phyloP scores from a whole-genome alignment of 2,797 vertebrate species.

The Adelosebastes latens region DNA sequence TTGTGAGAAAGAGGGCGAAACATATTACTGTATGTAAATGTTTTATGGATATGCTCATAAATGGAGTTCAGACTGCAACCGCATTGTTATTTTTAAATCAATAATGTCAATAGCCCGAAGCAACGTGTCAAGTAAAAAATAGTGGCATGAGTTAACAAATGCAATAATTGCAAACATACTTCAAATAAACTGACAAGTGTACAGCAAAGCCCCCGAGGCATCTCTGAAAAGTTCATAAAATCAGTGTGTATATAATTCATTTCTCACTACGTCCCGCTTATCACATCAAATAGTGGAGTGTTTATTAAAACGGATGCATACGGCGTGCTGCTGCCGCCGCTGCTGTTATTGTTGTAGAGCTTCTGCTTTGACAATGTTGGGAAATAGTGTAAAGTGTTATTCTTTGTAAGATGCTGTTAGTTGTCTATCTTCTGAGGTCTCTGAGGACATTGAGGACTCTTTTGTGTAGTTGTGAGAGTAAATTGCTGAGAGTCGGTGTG shows the following conservation, averaged over 20 bases:
- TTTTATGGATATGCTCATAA: slow-evolving; percentile 69
- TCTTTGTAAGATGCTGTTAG: slow-evolving; percentile 50
- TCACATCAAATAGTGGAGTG: slow-evolving; percentile 59
- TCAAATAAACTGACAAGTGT: slow-evolving; percentile 79
- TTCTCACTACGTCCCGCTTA: slow-evolving; percentile 54
- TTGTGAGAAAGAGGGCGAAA: slow-evolving; percentile 45
- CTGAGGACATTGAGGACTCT: slow-evolving; percentile 68
- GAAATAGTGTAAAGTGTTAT: slow-evolving; percentile 48
- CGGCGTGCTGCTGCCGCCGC: neutral
- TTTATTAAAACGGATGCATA: slow-evolving; percentile 64
- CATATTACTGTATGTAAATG: slow-evolving; percentile 72
- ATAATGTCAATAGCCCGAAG: slow-evolving; percentile 78
- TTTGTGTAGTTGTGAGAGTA: slow-evolving; percentile 73
- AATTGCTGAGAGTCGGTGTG: slow-evolving; percentile 71
- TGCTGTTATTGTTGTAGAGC: neutral
- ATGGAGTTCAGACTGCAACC: slow-evolving; percentile 57
- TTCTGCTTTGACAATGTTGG: slow-evolving; percentile 20
- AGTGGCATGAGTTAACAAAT: slow-evolving; percentile 76
- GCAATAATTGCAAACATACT: slow-evolving; percentile 80
- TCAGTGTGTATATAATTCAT: slow-evolving; percentile 69
- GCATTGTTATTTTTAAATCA: slow-evolving; percentile 79
- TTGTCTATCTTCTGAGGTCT: slow-evolving; percentile 68
- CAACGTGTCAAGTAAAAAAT: slow-evolving; percentile 71
- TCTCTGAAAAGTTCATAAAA: slow-evolving; percentile 77
- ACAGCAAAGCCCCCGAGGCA: slow-evolving; percentile 56